Conservation (phyloP, 2,888 invertebrate species). For the Diplazon laetatorius region DNA sequence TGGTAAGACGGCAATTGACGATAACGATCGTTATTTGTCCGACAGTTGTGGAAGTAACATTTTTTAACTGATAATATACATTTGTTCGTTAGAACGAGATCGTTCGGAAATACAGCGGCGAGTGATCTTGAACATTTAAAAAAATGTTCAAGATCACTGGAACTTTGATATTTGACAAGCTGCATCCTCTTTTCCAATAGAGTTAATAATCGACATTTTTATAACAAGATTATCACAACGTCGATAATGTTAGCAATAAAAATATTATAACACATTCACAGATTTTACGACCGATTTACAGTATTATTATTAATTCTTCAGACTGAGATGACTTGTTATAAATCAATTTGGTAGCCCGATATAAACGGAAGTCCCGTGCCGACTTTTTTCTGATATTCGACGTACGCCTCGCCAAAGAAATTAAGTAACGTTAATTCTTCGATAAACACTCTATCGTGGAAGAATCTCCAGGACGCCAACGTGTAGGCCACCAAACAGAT, state of each 20-base stretch:
- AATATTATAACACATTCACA: slow-evolving; percentile 44
- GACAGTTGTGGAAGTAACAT: slow-evolving; percentile 15
- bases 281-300: slow-evolving; percentile 34
- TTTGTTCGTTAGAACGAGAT: slow-evolving; percentile 31
- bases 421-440: slow-evolving; percentile 95
- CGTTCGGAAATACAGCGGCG: slow-evolving; percentile 5
- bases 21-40: slow-evolving; percentile 27
- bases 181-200: too few species aligned
- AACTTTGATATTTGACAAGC: background rate
- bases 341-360: slow-evolving; percentile 86
- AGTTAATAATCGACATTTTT: slow-evolving; percentile 2
- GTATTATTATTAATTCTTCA: slow-evolving; percentile 49
- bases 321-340: slow-evolving; percentile 70
- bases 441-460: slow-evolving; percentile 91
- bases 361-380: slow-evolving; percentile 95
- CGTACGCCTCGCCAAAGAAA: slow-evolving; percentile 96
- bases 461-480: slow-evolving; percentile 95
- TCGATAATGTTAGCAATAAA: slow-evolving; percentile 31
- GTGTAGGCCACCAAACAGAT: slow-evolving; percentile 92
- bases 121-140: slow-evolving; percentile 7
- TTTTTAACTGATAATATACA: slow-evolving; percentile 20
- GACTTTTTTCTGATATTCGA: slow-evolving; percentile 92
- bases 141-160: background rate
- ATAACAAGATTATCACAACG: slow-evolving; percentile 55
- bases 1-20: slow-evolving; percentile 20